These are phyloP conservation scores for Thamnophis elegans DNA, from an alignment of 2,797 vertebrate genomes.

Conservation along the genomic window DNA sequence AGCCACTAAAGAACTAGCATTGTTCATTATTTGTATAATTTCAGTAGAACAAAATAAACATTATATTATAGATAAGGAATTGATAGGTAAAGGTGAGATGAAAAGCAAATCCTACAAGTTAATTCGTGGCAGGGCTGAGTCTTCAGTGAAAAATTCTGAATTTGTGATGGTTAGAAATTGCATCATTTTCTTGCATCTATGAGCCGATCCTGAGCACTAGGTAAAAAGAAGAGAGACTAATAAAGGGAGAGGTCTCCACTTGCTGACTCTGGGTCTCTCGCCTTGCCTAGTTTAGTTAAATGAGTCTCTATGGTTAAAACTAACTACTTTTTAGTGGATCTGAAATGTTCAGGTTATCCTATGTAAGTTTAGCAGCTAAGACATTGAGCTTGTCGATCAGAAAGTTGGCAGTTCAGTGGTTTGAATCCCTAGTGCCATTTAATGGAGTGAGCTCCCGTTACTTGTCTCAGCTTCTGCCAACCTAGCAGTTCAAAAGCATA, in stretches of 20 bases:
- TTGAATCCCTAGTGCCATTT: too few species aligned
- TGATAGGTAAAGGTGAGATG: not conserved
- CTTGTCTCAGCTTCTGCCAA: too few species aligned
- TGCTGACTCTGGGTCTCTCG: not conserved
- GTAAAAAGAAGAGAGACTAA: not conserved
- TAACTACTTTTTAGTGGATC: not conserved
- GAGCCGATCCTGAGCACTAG: not conserved
- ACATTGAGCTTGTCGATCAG: too few species aligned
- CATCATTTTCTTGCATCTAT: not conserved
- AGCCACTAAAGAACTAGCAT: not conserved
- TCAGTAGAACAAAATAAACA: not conserved
- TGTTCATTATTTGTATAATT: not conserved
- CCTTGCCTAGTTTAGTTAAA: not conserved
- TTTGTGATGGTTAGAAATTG: not conserved
- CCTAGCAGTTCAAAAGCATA: too few species aligned
- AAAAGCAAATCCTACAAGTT: not conserved
- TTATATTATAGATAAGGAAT: not conserved
- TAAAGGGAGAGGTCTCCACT: not conserved
- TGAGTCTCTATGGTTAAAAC: not conserved
- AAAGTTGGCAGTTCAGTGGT: too few species aligned
- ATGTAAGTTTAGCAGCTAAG: not conserved
- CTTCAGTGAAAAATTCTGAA: not conserved
- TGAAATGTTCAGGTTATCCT: not conserved
- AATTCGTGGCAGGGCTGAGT: not conserved
- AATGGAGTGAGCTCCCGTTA: too few species aligned